phyloP scores from a whole-genome alignment of 2,888 invertebrate species.

The Polydrusus tereticollis region DNA sequence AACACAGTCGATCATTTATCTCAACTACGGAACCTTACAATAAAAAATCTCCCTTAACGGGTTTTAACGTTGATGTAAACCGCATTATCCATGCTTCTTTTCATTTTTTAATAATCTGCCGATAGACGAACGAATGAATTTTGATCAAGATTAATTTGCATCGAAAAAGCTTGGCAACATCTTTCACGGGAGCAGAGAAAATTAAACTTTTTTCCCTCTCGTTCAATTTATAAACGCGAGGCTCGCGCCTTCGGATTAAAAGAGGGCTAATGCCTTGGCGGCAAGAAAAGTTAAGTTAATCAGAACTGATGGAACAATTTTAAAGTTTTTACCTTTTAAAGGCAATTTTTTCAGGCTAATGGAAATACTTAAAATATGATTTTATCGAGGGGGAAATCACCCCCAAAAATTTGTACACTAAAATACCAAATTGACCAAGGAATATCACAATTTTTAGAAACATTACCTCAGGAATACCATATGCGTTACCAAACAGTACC shows the following conservation, averaged over 20 bases:
- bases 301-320: constrained; percentile 16
- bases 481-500: too few relatives aligned
- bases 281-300: constrained; percentile 29
- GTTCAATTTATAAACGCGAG: constrained; percentile 11
- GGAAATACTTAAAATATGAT: not conserved
- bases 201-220: constrained; percentile 40
- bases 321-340: constrained; percentile 8
- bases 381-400: not conserved
- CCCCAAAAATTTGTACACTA: too few relatives aligned
- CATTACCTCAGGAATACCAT: too few relatives aligned
- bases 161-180: constrained; percentile 36
- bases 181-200: constrained; percentile 32
- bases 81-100: constrained; percentile 12
- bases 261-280: constrained; percentile 30
- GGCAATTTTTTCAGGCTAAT: constrained; percentile 3
- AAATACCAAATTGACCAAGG: too few relatives aligned
- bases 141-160: constrained; percentile 46
- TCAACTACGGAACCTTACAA: not conserved
- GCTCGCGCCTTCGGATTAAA: constrained; percentile 31
- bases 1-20: not conserved
- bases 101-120: constrained; percentile 39
- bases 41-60: not conserved
- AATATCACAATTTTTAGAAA: too few relatives aligned
- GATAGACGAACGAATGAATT: constrained; percentile 38
- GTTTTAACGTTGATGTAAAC: constrained; percentile 30